Percentiles rank a stretch among this genome's conserved stretches.
Conservation (phyloP, 2,113 vertebrate genomes). For the Phalacrocorax aristotelis region DNA sequence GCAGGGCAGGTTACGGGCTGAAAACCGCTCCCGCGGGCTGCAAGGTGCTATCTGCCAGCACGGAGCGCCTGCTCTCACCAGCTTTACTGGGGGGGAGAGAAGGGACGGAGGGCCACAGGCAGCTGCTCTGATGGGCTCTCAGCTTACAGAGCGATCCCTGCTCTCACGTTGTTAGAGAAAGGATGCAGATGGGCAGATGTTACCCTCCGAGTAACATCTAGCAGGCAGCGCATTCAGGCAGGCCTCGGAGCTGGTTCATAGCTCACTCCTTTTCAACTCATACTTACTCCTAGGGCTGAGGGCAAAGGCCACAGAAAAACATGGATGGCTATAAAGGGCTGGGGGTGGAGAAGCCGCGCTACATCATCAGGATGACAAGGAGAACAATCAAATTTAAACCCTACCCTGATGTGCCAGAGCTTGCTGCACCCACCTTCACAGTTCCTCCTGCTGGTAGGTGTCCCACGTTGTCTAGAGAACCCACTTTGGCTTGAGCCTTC, state of each 20-base stretch:
- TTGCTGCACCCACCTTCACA: conserved; percentile 75
- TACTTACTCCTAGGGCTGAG: neutral
- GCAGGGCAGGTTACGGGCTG: neutral
- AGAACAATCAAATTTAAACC: neutral
- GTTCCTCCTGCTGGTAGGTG: conserved; percentile 80
- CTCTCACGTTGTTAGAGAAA: rapidly evolving
- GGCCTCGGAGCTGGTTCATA: rapidly evolving
- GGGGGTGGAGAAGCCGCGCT: neutral
- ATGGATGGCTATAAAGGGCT: rapidly evolving
- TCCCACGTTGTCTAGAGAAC: conserved; percentile 86
- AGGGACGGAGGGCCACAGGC: neutral
- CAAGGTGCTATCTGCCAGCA: neutral
- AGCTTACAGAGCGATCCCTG: rapidly evolving
- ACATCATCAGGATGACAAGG: neutral
- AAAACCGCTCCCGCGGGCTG: neutral
- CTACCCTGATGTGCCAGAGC: neutral
- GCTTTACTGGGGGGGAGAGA: neutral
- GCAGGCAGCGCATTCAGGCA: neutral
- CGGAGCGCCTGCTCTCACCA: neutral
- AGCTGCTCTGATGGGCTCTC: neutral
- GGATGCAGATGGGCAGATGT: neutral
- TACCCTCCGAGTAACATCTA: neutral
- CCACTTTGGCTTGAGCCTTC: conserved; percentile 89
- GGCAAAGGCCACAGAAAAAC: neutral
- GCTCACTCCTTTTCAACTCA: neutral